phyloP scores from a whole-genome alignment of 1,140 invertebrate species.

The Tetramorium simillimum region DNA sequence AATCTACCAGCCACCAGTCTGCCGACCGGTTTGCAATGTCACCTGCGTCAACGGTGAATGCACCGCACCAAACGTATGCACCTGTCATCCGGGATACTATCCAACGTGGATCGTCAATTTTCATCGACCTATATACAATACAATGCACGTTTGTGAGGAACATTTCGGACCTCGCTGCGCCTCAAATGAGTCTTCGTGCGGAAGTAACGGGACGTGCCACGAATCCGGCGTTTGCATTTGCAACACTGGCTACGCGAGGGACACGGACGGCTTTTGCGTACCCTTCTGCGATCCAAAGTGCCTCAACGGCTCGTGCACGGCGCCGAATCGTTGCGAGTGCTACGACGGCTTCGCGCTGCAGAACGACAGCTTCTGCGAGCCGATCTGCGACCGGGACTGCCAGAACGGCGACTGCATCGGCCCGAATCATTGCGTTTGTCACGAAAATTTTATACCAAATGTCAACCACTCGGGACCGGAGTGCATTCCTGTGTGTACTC shows the following conservation, averaged over 20 bases:
- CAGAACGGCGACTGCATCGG: constrained; percentile 74
- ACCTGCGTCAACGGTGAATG: constrained; percentile 45
- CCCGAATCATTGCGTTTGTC: constrained; percentile 75
- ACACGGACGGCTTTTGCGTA: constrained; percentile 16
- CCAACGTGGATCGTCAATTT: not conserved
- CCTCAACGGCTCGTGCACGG: constrained; percentile 71
- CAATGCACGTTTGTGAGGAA: constrained; percentile 71
- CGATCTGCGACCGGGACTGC: constrained; percentile 70
- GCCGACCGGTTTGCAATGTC: constrained; percentile 68
- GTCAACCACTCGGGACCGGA: not conserved
- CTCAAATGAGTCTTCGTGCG: constrained; percentile 48
- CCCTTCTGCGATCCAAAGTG: constrained; percentile 71
- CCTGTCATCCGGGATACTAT: constrained; percentile 67
- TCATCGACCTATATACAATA: not conserved
- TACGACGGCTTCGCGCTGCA: constrained; percentile 50
- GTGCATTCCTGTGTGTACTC: constrained; percentile 65
- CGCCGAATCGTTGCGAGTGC: constrained; percentile 74
- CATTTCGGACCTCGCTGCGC: constrained; percentile 77
- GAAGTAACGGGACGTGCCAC: constrained; percentile 69
- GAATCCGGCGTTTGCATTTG: constrained; percentile 75
- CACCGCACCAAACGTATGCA: constrained; percentile 73
- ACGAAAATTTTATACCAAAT: constrained; percentile 48
- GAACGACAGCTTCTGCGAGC: constrained; percentile 56
- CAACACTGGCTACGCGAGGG: constrained; percentile 70
- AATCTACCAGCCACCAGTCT: not conserved